Evolutionary conservation across 2,113 vertebrate species (phyloP), one percentile per base, ranked within the genome.

Genomic region (Hymenochirus boettgeri): DNA sequence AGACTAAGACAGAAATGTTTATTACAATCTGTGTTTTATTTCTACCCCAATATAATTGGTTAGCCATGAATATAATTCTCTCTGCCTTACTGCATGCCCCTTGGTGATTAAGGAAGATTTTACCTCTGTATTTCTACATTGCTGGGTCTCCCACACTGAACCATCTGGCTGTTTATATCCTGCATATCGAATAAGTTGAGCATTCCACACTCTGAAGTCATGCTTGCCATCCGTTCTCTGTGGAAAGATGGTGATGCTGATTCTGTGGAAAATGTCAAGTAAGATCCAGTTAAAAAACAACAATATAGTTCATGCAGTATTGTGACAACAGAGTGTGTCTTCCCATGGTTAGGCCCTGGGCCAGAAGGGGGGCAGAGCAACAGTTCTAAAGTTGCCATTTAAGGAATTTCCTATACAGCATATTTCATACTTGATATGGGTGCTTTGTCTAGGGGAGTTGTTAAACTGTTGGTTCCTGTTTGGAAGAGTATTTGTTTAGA

Each of bases 181-280:
- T 0, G 96, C 96, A 0, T 99, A 99, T 53, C 94, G 92, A 77
- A 99, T 96, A 73, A 99, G 86, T 80, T 99, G 96, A 12, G 74
- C 73, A n/a, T 99, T 99, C 96, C 96, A 99, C 73, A 99, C 90
- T 2, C 96, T 87, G 71, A 92, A 99, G 71, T 99, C 96, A 0
- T 90, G 93, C 52, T 92, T 96, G 61, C 86, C 86, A 15, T 97
- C 95, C 0, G 88, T 93, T 75, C 93, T 88, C 83, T 93, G 93
- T 2, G 96, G 96, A 72, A 99, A 99, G 77, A 96, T 94, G 75
- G 93, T 96, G 61, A 96, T 95, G 45, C 93, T 93, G 1, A 93
- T 95, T 70, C 93, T 96, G 81, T 2, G 62, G 58, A 57, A 48
- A 58, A 60, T 23, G 53, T 21, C 50, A 37, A 11, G 12, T 3